A percentile compares a stretch with the other conserved stretches of the same genome.
Evolutionary conservation across 2,888 invertebrate species (phyloP).

Genomic region (Chrysodeixis includens): DNA sequence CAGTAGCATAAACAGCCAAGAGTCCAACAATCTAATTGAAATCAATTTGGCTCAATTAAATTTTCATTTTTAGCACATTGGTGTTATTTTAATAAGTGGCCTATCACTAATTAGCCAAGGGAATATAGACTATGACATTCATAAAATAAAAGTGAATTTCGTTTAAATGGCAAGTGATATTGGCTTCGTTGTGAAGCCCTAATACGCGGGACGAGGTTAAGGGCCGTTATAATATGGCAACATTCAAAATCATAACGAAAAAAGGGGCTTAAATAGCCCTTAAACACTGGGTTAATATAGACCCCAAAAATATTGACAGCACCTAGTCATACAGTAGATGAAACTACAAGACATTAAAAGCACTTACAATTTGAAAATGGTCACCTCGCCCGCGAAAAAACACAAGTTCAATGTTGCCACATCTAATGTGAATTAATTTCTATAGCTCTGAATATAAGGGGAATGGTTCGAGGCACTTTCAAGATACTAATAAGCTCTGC

Average conservation of each 20-base stretch:
- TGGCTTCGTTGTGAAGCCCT: slow-evolving; percentile 55
- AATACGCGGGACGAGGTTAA: slow-evolving; percentile 40
- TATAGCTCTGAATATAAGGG: slow-evolving; percentile 42
- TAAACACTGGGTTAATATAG: slow-evolving; percentile 16
- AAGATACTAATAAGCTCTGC: neutral
- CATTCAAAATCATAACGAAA: slow-evolving; percentile 30
- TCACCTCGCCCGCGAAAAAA: slow-evolving; percentile 41
- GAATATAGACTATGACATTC: slow-evolving; percentile 57
- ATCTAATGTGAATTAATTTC: slow-evolving; percentile 35
- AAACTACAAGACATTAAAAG: slow-evolving; percentile 45
- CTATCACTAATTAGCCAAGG: slow-evolving; percentile 57
- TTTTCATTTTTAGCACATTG: slow-evolving; percentile 58
- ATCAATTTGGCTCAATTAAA: slow-evolving; percentile 45
- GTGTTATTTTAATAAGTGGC: slow-evolving; percentile 51
- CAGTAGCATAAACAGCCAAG: slow-evolving; percentile 20
- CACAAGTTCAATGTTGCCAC: slow-evolving; percentile 40
- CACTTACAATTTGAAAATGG: slow-evolving; percentile 34
- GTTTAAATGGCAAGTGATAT: slow-evolving; percentile 65
- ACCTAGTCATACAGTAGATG: slow-evolving; percentile 42
- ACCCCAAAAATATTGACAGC: slow-evolving; percentile 29
- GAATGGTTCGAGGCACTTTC: slow-evolving; percentile 38
- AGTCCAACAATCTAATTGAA: slow-evolving; percentile 27
- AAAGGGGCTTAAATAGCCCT: slow-evolving; percentile 15
- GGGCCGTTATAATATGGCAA: slow-evolving; percentile 29
- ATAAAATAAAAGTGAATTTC: slow-evolving; percentile 51